A percentile compares a stretch with the other conserved stretches of the same genome.
Conservation (phyloP, 2,113 vertebrate genomes). For the Tor tambroides region DNA sequence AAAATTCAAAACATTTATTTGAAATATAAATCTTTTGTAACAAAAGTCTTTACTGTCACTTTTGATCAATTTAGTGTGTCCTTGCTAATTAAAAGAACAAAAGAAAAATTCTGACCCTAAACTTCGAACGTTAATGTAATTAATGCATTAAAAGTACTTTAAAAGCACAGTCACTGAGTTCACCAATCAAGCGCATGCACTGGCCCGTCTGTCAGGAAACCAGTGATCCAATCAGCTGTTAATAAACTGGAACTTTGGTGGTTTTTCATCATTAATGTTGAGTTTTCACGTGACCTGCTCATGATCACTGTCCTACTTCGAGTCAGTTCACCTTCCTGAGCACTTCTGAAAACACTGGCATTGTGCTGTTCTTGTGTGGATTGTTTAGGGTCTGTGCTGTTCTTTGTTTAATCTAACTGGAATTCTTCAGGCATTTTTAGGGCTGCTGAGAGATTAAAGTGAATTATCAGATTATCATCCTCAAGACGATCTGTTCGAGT, state of each 20-base stretch:
- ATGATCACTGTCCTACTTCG: background rate
- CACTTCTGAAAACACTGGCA: background rate
- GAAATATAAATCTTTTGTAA: too few relatives aligned
- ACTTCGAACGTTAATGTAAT: background rate
- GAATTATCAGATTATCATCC: constrained; percentile 71
- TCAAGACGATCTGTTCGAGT: constrained; percentile 50
- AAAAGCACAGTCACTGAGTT: background rate
- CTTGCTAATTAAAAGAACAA: background rate
- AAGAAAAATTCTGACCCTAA: background rate
- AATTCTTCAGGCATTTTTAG: constrained; percentile 55
- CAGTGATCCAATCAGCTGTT: background rate
- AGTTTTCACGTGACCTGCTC: background rate
- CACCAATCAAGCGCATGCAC: background rate
- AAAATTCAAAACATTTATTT: too few relatives aligned
- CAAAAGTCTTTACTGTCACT: too few relatives aligned
- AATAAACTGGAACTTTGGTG: background rate
- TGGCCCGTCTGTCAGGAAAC: background rate
- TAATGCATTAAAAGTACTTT: background rate
- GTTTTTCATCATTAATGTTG: background rate
- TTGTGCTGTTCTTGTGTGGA: background rate
- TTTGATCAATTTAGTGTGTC: too few relatives aligned
- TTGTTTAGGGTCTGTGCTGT: background rate
- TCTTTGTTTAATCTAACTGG: constrained; percentile 39
- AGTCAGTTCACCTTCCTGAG: background rate
- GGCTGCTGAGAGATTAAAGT: constrained; percentile 67